Base-by-base conservation (phyloP, 2,888 invertebrate genomes). In the Athalia circularis region DNA sequence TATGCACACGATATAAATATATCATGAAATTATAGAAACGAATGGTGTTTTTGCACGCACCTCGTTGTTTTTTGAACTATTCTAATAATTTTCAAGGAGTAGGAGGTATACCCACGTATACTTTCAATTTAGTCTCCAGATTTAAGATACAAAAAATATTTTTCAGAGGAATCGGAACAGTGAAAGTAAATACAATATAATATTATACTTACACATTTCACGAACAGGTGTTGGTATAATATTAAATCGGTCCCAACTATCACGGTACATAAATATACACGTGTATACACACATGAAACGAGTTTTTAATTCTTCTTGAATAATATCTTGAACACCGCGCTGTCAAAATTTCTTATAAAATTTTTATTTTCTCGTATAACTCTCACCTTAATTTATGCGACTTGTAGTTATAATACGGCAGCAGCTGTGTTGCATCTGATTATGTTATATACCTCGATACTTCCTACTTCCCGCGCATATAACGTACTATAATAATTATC, bases 381-480 rank as follows among this genome's bases (percentile, higher is more conserved):
- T 72, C 70, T 72, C 70, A 59, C 70, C 47, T 59, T 59, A 72
- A 57, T 72, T 72, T 59, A 72, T 72, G 59, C 57, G 70, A 72
- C 70, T 29, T 72, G 45, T 57, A 59, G 29, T 29, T 29, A 29
- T 29, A 29, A 29, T 29, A 29, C 29, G 29, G 29, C 29, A 2
- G 29, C 29, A 29, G 2, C 29, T 2, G 29, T 29, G 29, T 29
- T 29, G 29, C 29, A 29, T 29, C n/a, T 47, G 59, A 57, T 72
- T 72, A 68, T 68, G 50, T 68, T 68, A 11, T 68, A 15, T 29
- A 29, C 29, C 29, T 29, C 29, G 29, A 29, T 52, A 68, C 43
- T 54, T 50, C 43, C 50, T 68, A 68, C 68, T 68, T 68, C 52
- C 68, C 43, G 54, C n/a, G n/a, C 29, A 29, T 54, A 54, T 13